Conservation (phyloP, 2,888 invertebrate species). For the Omphaloscelis lunosa region DNA sequence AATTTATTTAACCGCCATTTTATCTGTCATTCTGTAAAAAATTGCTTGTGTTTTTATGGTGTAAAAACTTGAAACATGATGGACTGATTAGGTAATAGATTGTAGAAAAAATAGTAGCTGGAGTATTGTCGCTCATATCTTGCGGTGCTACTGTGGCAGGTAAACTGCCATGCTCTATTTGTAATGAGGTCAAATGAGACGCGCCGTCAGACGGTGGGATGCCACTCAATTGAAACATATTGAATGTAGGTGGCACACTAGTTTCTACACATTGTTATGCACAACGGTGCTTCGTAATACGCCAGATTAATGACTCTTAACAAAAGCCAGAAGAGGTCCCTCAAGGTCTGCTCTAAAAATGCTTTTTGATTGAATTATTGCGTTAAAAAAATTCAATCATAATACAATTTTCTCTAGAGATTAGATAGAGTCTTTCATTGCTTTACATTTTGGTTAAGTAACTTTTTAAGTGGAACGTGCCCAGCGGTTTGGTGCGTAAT, state of each 20-base stretch:
- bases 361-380: constrained; percentile 41
- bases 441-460: constrained; percentile 31
- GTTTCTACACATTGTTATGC: constrained; percentile 69
- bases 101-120: constrained; percentile 24
- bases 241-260: constrained; percentile 77
- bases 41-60: constrained; percentile 8
- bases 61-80: constrained; percentile 25
- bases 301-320: constrained; percentile 60
- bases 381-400: constrained; percentile 30
- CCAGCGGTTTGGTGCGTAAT: constrained; percentile 34
- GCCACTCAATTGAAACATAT: constrained; percentile 82
- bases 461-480: constrained; percentile 40
- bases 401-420: constrained; percentile 30
- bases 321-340: constrained; percentile 37
- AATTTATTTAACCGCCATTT: constrained; percentile 27
- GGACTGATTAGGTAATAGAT: constrained; percentile 16
- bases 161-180: constrained; percentile 74
- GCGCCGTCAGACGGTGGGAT: constrained; percentile 75
- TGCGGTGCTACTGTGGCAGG: constrained; percentile 68
- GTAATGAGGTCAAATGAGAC: constrained; percentile 82
- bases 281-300: constrained; percentile 61
- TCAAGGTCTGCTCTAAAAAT: constrained; percentile 46
- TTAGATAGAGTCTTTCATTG: constrained; percentile 17
- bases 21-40: constrained; percentile 19
- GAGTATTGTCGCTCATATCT: constrained; percentile 48